Base-by-base conservation (phyloP, 1,140 invertebrate species). In the Drosophila cardini region DNA sequence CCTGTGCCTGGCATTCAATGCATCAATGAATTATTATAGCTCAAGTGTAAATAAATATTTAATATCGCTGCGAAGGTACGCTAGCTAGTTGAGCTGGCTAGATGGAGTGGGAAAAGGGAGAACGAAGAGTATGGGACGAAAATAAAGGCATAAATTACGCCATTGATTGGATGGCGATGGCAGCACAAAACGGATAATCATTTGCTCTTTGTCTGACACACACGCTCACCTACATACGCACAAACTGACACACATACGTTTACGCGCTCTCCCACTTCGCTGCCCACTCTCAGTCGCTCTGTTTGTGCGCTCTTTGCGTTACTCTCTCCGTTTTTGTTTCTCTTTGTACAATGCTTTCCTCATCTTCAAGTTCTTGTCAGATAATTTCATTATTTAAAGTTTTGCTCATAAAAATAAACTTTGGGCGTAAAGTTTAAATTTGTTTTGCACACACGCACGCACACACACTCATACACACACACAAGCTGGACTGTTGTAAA, bases 321-420 rank as follows among this genome's bases (percentile, higher is more conserved):
- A 38, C 18, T 34, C 46, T 38, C 32, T 10, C 8, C 36, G 9
- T 26, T 8, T 8, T 13, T 58, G 32, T n/a, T n/a, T 16, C n/a
- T 21, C 48, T 38, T 64, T 72, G 52, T 55, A 55, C 50, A 48
- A 55, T 79, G 75, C 36, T 63, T 75, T 73, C 55, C 76, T 72
- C 72, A 75, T 83, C 52, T 61, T 68, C 79, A 89, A 86, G 79
- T 86, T 87, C 76, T 87, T 87, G 69, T 89, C 80, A 86, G 83
- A 87, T 87, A 87, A 87, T 87, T 89, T 83, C 83, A 83, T 87
- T 87, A 89, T 87, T 80, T 87, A 89, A 87, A 87, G 79, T 87
- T 87, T 89, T 74, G 46, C 84, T 83, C 84, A 89, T 87, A 87
- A 87, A 89, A 89, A 87, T 83, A 78, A 89, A 87, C 84, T 89